Percentiles rank a stretch among this genome's conserved stretches.
phyloP scores from a whole-genome alignment of 2,113 vertebrate genomes.

The Nicator chloris region DNA sequence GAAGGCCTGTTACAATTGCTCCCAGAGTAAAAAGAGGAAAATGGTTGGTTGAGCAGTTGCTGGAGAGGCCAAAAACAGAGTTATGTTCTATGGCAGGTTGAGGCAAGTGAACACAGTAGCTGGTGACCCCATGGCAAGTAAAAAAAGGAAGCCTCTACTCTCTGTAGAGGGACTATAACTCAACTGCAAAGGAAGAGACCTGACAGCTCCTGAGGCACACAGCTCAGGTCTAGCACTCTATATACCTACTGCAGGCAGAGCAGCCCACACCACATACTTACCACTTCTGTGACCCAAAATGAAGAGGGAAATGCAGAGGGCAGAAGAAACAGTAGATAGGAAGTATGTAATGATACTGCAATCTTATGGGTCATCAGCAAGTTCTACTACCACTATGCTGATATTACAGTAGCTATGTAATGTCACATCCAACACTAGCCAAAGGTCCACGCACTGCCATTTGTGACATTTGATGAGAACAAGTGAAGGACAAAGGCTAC shows the following conservation, averaged over 20 bases:
- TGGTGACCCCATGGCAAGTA: neutral
- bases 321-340: neutral
- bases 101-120: neutral
- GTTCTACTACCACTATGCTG: neutral
- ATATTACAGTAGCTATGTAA: neutral
- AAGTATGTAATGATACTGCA: fast-evolving
- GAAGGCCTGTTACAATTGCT: neutral
- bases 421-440: neutral
- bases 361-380: neutral
- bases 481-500: neutral
- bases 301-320: neutral
- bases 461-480: neutral
- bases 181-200: neutral
- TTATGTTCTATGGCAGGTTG: neutral
- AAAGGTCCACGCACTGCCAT: neutral
- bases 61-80: neutral
- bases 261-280: neutral
- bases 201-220: neutral
- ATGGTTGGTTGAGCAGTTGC: neutral
- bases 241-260: neutral
- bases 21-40: neutral
- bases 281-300: neutral
- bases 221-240: neutral
- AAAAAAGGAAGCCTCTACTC: neutral
- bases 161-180: neutral